These are phyloP conservation scores for Procapra przewalskii DNA, from an alignment of 2,113 vertebrate species.

Conservation along the genomic window DNA sequence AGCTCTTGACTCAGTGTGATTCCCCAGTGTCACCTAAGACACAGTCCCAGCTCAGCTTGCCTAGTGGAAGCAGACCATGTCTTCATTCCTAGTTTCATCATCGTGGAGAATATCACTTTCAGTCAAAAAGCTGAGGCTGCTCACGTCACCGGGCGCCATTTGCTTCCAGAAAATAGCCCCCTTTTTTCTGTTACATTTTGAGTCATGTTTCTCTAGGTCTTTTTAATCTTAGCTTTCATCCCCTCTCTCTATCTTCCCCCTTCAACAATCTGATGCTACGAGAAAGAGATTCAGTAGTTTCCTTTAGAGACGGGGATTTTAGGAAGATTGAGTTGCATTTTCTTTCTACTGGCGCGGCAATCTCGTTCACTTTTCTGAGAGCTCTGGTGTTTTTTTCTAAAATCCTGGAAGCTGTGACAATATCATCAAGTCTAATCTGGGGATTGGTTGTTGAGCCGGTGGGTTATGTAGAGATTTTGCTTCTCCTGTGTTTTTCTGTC, in stretches of 20 bases:
- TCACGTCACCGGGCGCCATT: neutral
- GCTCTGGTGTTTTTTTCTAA: neutral
- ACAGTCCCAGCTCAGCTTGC: neutral
- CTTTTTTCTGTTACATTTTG: neutral
- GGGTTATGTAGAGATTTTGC: neutral
- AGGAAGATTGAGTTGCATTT: neutral
- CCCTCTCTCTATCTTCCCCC: accelerated
- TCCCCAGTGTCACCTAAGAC: neutral
- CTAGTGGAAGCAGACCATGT: neutral
- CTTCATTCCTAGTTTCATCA: neutral
- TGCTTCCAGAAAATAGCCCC: neutral
- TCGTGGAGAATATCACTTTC: neutral
- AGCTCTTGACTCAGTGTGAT: neutral
- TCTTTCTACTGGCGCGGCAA: neutral
- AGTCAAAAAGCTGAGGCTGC: neutral
- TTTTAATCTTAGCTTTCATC: neutral
- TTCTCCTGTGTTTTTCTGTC: neutral
- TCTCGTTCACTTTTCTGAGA: neutral
- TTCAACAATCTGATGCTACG: neutral
- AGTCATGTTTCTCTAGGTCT: neutral
- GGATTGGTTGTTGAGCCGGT: neutral
- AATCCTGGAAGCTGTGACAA: neutral
- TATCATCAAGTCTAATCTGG: neutral
- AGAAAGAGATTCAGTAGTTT: neutral
- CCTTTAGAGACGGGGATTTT: neutral